These are phyloP conservation scores for Falco berigora DNA, from an alignment of 2,797 vertebrate species.

Conservation along the genomic window DNA sequence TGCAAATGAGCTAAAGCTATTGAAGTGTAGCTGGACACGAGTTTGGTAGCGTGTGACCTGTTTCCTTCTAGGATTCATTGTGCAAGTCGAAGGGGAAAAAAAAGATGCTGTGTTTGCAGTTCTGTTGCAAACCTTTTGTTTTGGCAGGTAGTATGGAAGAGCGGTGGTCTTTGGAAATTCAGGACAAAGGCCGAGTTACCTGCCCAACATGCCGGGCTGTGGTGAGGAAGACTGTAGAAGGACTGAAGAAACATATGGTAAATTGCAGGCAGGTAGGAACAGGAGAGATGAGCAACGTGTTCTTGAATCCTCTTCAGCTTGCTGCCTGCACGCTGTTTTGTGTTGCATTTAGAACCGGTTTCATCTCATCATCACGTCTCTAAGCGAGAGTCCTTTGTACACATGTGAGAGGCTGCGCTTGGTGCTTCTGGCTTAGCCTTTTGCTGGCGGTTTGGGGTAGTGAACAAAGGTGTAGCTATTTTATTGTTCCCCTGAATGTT, in stretches of 20 bases:
- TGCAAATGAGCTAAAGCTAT: background rate
- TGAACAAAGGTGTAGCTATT: background rate
- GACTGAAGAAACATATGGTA: slow-evolving; percentile 92
- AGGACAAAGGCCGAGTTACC: slow-evolving; percentile 85
- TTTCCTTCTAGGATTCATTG: background rate
- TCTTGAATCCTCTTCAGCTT: background rate
- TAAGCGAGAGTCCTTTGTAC: background rate
- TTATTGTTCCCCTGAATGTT: background rate
- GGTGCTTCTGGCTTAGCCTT: background rate
- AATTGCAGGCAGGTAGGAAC: slow-evolving; percentile 84
- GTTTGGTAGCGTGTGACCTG: background rate
- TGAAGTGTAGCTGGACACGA: background rate
- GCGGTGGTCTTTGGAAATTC: slow-evolving; percentile 87
- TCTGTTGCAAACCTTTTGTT: background rate
- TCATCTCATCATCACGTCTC: background rate
- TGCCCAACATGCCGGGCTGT: slow-evolving; percentile 92
- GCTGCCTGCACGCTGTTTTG: background rate
- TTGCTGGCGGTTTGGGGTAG: background rate
- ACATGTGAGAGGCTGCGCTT: background rate
- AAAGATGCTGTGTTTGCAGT: background rate
- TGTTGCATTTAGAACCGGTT: background rate
- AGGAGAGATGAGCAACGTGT: background rate
- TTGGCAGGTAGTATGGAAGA: slow-evolving; percentile 88
- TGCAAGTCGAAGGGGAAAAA: fast-evolving
- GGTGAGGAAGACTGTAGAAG: slow-evolving; percentile 91